These are phyloP conservation scores for Allobates femoralis DNA, from an alignment of 2,797 vertebrate species.

Conservation along the genomic window DNA sequence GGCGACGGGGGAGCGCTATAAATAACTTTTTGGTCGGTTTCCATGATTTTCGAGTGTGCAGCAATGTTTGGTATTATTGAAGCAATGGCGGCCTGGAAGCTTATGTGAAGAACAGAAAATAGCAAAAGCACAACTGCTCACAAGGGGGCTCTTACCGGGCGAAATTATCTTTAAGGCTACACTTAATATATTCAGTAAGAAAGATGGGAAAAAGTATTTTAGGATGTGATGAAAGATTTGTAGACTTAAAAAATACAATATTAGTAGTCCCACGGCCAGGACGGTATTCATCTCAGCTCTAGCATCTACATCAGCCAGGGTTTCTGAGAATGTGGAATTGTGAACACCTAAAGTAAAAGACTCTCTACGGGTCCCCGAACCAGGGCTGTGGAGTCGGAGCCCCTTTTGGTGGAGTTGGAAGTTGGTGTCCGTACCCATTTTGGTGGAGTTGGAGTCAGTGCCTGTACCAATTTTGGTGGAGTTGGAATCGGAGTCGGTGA, in stretches of 20 bases:
- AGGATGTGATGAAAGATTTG: background rate
- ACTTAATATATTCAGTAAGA: no score
- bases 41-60: constrained; percentile 47
- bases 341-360: no score
- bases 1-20: constrained; percentile 49
- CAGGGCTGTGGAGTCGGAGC: no score
- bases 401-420: no score
- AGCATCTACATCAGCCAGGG: background rate
- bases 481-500: no score
- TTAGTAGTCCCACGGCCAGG: background rate
- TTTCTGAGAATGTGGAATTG: background rate
- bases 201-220: no score
- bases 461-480: no score
- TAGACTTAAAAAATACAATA: background rate
- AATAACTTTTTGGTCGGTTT: constrained; percentile 55
- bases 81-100: constrained; percentile 3
- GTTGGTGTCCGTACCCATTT: no score
- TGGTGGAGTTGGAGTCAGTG: no score
- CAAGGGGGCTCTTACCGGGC: background rate
- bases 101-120: background rate
- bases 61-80: constrained; percentile 47
- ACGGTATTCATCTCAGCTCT: background rate
- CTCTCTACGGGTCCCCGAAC: no score
- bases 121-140: background rate
- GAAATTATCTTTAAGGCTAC: background rate